Evolutionary conservation across 2,113 vertebrate genomes (phyloP).

Genomic region (Pelvicachromis taeniatus): DNA sequence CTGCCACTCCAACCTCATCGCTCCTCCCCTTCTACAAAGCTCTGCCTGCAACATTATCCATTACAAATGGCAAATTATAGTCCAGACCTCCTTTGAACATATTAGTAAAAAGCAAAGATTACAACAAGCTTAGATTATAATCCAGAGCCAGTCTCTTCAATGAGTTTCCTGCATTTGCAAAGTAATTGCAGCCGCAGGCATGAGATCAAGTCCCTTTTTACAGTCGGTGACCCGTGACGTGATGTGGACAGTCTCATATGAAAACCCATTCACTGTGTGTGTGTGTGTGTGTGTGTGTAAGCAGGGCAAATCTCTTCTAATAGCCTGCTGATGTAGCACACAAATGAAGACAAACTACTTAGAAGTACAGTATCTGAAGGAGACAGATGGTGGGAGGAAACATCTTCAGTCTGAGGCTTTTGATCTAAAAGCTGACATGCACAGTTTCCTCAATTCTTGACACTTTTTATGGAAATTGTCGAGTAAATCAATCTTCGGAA

Average conservation of each 20-base stretch:
- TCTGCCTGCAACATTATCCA: constrained; percentile 46
- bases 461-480: fast-evolving
- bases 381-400: constrained; percentile 17
- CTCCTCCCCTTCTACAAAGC: constrained; percentile 56
- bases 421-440: neutral
- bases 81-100: constrained; percentile 35
- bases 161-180: neutral
- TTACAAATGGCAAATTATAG: constrained; percentile 65
- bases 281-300: constrained; percentile 2
- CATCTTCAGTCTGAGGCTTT: neutral
- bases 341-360: constrained; percentile 31
- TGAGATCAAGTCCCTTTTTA: constrained; percentile 11
- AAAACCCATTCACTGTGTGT: constrained; percentile 23
- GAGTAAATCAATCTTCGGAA: neutral
- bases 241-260: constrained; percentile 4
- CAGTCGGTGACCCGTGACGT: constrained; percentile 14
- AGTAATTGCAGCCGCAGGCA: neutral
- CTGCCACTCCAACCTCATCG: neutral
- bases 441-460: neutral
- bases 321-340: neutral
- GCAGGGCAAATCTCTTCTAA: constrained; percentile 25
- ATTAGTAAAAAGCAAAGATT: constrained; percentile 56
- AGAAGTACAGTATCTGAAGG: neutral
- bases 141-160: constrained; percentile 26
- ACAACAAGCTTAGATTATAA: constrained; percentile 47